These are phyloP conservation scores for Catostylus mosaicus DNA, from an alignment of 30 jellyfish, hydroid and myxozoan genomes.

Conservation along the genomic window DNA sequence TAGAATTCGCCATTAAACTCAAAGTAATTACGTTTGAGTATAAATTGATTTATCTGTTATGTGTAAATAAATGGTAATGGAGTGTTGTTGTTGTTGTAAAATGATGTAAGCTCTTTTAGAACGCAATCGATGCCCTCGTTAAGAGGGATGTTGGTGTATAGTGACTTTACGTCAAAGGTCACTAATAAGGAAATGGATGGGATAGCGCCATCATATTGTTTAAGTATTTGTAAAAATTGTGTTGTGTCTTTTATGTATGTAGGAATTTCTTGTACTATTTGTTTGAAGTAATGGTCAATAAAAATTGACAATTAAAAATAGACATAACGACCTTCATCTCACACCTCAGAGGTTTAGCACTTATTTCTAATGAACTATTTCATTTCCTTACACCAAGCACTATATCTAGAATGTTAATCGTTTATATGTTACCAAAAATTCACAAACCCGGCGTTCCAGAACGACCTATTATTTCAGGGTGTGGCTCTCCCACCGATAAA, in stretches of 20 bases:
- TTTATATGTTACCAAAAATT: conserved; percentile 45
- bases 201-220: neutral
- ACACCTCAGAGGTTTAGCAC: neutral
- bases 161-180: no score
- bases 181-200: neutral
- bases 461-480: conserved; percentile 61
- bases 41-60: neutral
- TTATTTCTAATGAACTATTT: neutral
- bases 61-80: neutral
- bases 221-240: conserved; percentile 12
- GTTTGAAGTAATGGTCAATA: conserved; percentile 59
- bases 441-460: conserved; percentile 67
- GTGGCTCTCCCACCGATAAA: conserved; percentile 58
- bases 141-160: no score
- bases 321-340: neutral
- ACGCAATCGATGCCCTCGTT: neutral
- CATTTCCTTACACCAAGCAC: neutral
- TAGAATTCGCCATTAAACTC: neutral
- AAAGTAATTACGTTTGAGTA: neutral
- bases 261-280: neutral
- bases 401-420: neutral
- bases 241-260: neutral
- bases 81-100: neutral
- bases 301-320: neutral
- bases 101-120: neutral